A percentile compares a stretch with the other conserved stretches of the same genome.
phyloP scores from a whole-genome alignment of 2,888 invertebrate genomes.

The Hololepta plana region DNA sequence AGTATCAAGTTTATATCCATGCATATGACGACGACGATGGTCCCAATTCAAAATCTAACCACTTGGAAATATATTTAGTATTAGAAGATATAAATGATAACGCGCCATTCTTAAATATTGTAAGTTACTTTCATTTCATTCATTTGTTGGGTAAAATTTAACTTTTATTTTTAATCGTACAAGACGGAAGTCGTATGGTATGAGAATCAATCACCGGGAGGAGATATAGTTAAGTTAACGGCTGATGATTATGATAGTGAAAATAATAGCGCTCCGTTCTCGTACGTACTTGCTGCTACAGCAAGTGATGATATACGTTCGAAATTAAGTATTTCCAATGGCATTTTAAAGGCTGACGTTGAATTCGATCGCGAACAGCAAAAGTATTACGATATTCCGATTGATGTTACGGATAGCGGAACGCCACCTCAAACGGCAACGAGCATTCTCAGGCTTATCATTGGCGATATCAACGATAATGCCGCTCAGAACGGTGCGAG shows the following conservation, averaged over 20 bases:
- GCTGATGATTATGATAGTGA: slow-evolving; percentile 69
- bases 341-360: slow-evolving; percentile 50
- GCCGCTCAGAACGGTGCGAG: slow-evolving; percentile 75
- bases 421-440: slow-evolving; percentile 53
- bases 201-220: slow-evolving; percentile 56
- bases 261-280: slow-evolving; percentile 75
- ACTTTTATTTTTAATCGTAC: slow-evolving; percentile 9
- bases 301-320: slow-evolving; percentile 48
- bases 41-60: slow-evolving; percentile 41
- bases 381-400: slow-evolving; percentile 77
- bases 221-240: slow-evolving; percentile 38
- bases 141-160: background rate
- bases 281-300: slow-evolving; percentile 45
- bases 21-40: slow-evolving; percentile 62
- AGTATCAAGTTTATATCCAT: slow-evolving; percentile 55
- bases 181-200: slow-evolving; percentile 65
- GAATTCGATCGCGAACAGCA: slow-evolving; percentile 73
- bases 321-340: slow-evolving; percentile 51
- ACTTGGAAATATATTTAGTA: slow-evolving; percentile 46
- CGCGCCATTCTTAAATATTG: slow-evolving; percentile 68
- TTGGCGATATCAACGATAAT: slow-evolving; percentile 91
- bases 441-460: slow-evolving; percentile 71
- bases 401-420: slow-evolving; percentile 78
- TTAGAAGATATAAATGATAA: slow-evolving; percentile 86
- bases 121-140: slow-evolving; percentile 22